A percentile compares a stretch with the other conserved stretches of the same genome.
phyloP scores from a whole-genome alignment of 2,797 vertebrate species.

The Orestias chungarensis region DNA sequence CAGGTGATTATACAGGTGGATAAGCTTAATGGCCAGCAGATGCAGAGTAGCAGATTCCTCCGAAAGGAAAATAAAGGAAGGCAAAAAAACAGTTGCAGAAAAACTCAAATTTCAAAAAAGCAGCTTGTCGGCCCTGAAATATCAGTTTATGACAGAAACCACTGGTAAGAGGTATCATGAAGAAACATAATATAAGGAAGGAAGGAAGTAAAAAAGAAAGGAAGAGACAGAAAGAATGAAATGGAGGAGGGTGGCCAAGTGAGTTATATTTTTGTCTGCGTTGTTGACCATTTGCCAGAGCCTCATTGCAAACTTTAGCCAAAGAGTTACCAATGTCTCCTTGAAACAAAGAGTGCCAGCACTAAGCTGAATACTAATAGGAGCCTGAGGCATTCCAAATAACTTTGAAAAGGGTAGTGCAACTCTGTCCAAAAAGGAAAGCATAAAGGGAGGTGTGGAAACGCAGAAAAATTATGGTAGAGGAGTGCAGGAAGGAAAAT shows the following conservation, averaged over 20 bases:
- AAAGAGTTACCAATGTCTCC: constrained; percentile 72
- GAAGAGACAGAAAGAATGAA: constrained; percentile 10
- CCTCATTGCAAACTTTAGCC: constrained; percentile 69
- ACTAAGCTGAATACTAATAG: constrained; percentile 72
- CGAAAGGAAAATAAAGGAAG: constrained; percentile 36
- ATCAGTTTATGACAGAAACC: constrained; percentile 58
- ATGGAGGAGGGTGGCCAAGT: constrained; percentile 38
- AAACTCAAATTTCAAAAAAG: constrained; percentile 60
- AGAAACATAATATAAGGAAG: not conserved
- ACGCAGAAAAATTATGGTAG: constrained; percentile 23
- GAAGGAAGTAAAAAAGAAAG: constrained; percentile 3
- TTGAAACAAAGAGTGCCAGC: constrained; percentile 69
- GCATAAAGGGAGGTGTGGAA: constrained; percentile 32
- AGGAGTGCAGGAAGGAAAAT: constrained; percentile 18
- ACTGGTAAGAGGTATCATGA: constrained; percentile 7
- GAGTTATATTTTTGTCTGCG: constrained; percentile 58
- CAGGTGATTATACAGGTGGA: constrained; percentile 38
- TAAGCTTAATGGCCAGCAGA: constrained; percentile 50
- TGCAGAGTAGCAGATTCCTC: constrained; percentile 33
- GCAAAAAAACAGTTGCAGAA: constrained; percentile 62
- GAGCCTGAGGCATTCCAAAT: constrained; percentile 64
- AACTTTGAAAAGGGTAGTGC: constrained; percentile 75
- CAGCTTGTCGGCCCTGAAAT: constrained; percentile 59
- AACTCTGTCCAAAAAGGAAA: constrained; percentile 65
- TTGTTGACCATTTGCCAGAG: constrained; percentile 55